A percentile compares a stretch with the other conserved stretches of the same genome.
Evolutionary conservation across 1,140 invertebrate genomes (phyloP).

Genomic region (Pentalonia nigronervosa): DNA sequence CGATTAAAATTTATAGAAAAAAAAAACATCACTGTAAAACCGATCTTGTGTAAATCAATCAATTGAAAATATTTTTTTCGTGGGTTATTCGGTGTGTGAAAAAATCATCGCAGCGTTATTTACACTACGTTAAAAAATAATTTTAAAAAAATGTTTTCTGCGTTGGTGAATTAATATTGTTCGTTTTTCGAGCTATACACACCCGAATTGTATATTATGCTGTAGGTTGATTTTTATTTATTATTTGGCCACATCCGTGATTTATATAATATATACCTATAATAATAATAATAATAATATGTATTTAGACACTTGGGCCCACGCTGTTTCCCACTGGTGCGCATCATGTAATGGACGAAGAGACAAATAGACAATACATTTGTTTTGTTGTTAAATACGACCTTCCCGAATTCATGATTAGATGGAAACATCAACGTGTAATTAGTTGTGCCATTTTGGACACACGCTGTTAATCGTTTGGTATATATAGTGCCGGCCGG

Average conservation of each 20-base stretch:
- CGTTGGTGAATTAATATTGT: slow-evolving; percentile 12
- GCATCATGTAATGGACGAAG: neutral
- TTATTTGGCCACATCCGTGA: neutral
- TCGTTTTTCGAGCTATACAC: neutral
- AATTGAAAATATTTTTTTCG: neutral
- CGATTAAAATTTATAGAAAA: neutral
- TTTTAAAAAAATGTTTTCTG: neutral
- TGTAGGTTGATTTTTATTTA: neutral
- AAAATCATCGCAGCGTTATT: neutral
- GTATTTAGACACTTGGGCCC: slow-evolving; percentile 1
- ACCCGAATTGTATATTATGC: neutral
- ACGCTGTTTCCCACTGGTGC: neutral
- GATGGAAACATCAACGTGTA: neutral
- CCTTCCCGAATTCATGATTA: neutral
- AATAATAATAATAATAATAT: neutral
- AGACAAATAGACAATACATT: neutral
- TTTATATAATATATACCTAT: neutral
- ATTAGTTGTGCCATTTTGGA: neutral
- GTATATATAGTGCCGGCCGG: neutral
- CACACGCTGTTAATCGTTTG: neutral
- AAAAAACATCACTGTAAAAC: neutral
- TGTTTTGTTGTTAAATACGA: neutral
- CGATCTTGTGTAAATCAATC: neutral
- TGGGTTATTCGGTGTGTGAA: neutral
- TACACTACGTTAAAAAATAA: neutral